Conservation (phyloP, 2,888 invertebrate genomes). For the Caenorhabditis becei region DNA sequence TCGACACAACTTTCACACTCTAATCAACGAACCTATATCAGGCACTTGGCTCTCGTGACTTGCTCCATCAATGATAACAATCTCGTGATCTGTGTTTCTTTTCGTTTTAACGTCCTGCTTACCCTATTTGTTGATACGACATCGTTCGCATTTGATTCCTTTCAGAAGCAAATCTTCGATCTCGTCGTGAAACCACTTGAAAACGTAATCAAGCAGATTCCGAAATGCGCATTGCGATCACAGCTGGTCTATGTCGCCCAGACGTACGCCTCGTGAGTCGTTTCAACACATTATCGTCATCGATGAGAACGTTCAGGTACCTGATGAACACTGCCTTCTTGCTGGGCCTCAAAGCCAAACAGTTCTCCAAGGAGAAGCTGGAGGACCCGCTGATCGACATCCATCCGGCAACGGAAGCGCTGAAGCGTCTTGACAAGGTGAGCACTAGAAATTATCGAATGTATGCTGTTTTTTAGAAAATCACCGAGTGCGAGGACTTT, state of each 20-base stretch:
- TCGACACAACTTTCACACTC: background rate
- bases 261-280: conserved; percentile 68
- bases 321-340: conserved; percentile 92
- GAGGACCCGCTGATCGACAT: conserved; percentile 84
- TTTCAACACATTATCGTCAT: background rate
- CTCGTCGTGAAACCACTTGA: conserved; percentile 68
- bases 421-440: conserved; percentile 87
- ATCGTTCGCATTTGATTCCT: conserved; percentile 11
- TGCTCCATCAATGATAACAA: conserved; percentile 20
- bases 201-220: conserved; percentile 60
- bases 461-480: conserved; percentile 57
- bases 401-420: conserved; percentile 92
- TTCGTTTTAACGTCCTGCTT: background rate
- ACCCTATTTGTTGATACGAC: background rate
- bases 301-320: conserved; percentile 86
- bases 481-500: conserved; percentile 63
- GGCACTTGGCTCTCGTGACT: conserved; percentile 41
- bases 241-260: conserved; percentile 66
- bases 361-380: conserved; percentile 84
- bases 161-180: conserved; percentile 59
- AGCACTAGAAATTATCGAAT: background rate
- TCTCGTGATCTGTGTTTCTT: conserved; percentile 9
- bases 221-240: conserved; percentile 62
- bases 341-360: conserved; percentile 89
- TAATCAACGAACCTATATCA: conserved; percentile 12